A percentile compares a stretch with the other conserved stretches of the same genome.
phyloP scores from a whole-genome alignment of 2,113 vertebrate species.

The Panthera tigris region DNA sequence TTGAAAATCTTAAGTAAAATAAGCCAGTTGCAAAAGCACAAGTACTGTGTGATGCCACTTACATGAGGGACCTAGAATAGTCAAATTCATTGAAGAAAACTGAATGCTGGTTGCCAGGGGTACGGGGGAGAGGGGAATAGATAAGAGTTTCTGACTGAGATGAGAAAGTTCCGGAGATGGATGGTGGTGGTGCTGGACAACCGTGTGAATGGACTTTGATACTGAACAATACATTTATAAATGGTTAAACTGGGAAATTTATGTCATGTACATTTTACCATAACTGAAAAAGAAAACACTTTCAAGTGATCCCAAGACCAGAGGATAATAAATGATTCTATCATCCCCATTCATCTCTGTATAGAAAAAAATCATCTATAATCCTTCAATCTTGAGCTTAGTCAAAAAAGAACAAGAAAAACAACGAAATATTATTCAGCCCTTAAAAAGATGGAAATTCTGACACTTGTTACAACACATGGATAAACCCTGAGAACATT shows the following conservation, averaged over 20 bases:
- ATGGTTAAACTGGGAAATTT: not conserved
- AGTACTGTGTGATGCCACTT: not conserved
- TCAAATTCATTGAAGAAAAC: not conserved
- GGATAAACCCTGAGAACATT: not conserved
- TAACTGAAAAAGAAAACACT: not conserved
- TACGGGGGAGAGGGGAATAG: not conserved
- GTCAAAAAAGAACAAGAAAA: not conserved
- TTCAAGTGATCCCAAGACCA: not conserved
- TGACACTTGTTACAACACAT: not conserved
- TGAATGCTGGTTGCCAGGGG: not conserved
- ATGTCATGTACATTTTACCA: not conserved
- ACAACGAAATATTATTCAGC: not conserved
- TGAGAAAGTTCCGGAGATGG: not conserved
- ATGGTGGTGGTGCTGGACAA: not conserved
- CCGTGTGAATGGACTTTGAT: not conserved
- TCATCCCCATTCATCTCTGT: not conserved
- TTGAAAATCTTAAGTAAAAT: conserved; percentile 47
- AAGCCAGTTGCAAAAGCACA: not conserved
- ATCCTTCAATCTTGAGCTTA: not conserved
- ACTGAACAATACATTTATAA: conserved; percentile 7
- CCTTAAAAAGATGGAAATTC: conserved; percentile 35
- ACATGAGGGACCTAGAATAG: not conserved
- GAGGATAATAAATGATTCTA: not conserved
- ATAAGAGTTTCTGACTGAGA: not conserved
- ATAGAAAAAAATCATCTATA: not conserved